These are phyloP conservation scores for Luffia ferchaultella DNA, from an alignment of 2,888 invertebrate species.

Conservation along the genomic window DNA sequence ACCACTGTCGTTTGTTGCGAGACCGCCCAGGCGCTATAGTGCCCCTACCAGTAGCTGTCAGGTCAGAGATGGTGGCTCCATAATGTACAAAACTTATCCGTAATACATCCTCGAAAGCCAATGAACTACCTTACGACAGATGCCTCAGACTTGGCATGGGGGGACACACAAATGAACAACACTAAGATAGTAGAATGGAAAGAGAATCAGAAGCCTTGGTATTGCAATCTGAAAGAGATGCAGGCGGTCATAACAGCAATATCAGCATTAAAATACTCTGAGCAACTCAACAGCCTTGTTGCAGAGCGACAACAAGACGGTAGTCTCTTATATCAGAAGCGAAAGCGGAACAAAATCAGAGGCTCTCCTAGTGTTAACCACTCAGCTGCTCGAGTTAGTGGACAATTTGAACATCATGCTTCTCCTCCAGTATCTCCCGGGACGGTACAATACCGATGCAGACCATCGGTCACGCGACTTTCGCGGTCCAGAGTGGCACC, in stretches of 20 bases:
- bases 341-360: constrained; percentile 18
- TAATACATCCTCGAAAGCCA: no score
- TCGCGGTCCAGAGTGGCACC: constrained; percentile 14
- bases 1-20: no score
- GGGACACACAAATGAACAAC: no score
- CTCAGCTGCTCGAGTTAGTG: constrained; percentile 8
- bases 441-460: constrained; percentile 15
- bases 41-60: no score
- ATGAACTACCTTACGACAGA: no score
- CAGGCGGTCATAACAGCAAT: constrained; percentile 13
- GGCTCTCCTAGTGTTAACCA: constrained; percentile 12
- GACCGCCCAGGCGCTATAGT: no score
- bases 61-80: no score
- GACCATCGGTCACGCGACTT: constrained; percentile 14
- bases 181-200: no score
- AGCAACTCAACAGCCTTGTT: constrained; percentile 9
- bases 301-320: constrained; percentile 19
- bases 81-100: no score
- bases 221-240: constrained; percentile 16
- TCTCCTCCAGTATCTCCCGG: constrained; percentile 15
- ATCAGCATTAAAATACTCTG: background rate
- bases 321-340: constrained; percentile 17
- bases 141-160: no score
- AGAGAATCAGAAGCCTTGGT: constrained; percentile 8
- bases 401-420: constrained; percentile 12